Conservation (phyloP, 2,797 vertebrate species). For the Myotis pilosus region DNA sequence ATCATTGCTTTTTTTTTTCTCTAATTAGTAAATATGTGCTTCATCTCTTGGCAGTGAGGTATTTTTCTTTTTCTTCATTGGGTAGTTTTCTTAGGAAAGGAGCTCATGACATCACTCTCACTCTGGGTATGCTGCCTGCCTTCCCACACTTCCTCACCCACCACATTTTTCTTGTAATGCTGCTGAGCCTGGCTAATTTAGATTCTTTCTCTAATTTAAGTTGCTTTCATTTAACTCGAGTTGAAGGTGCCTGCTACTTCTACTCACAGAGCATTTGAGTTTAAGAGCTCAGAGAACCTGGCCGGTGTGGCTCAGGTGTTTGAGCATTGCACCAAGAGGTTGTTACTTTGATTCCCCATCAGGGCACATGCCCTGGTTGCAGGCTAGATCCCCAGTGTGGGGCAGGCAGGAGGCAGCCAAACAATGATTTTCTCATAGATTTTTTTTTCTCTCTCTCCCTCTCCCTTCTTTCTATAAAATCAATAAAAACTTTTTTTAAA, state of each 20-base stretch:
- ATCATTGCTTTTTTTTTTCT: slow-evolving; percentile 32
- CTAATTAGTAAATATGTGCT: slow-evolving; percentile 39
- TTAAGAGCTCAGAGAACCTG: background rate
- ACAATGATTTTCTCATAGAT: too few species aligned
- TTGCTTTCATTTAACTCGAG: background rate
- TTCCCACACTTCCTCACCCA: slow-evolving; percentile 43
- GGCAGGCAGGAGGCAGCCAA: too few species aligned
- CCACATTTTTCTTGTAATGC: background rate
- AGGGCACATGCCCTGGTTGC: too few species aligned
- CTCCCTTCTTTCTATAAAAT: too few species aligned
- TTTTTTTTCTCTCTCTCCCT: too few species aligned
- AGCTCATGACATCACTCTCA: background rate
- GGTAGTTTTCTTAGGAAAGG: slow-evolving; percentile 45
- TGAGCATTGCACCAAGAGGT: too few species aligned
- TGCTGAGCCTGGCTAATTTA: slow-evolving; percentile 43
- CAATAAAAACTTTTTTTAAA: too few species aligned
- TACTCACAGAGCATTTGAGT: background rate
- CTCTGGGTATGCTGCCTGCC: background rate
- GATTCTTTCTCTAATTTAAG: slow-evolving; percentile 48
- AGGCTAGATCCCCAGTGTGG: too few species aligned
- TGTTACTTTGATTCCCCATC: too few species aligned
- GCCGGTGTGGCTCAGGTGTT: too few species aligned
- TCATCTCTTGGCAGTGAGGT: slow-evolving; percentile 24
- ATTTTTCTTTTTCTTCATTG: background rate
- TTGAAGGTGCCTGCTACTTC: slow-evolving; percentile 26